Percentiles rank a stretch among this genome's conserved stretches.
Conservation (phyloP, 2,113 vertebrate species). For the Prochilodus magdalenae region DNA sequence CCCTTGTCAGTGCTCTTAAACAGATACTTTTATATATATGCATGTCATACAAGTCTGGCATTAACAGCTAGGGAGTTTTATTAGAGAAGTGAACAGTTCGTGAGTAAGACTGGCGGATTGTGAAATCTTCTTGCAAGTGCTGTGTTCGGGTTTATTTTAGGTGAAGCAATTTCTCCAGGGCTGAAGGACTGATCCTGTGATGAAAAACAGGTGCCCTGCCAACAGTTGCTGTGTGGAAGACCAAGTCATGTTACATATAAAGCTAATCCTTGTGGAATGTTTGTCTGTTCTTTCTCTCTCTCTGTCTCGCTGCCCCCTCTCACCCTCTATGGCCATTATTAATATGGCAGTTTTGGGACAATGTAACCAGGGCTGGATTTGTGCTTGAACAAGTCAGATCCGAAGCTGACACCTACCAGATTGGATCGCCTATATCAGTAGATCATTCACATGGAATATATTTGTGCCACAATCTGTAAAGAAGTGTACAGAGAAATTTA, state of each 20-base stretch:
- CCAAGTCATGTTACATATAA: conserved; percentile 44
- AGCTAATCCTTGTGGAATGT: conserved; percentile 42
- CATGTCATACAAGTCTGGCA: not conserved
- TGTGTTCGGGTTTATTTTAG: not conserved
- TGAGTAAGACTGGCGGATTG: not conserved
- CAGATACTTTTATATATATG: not conserved
- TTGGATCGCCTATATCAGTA: no score
- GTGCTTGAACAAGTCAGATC: no score
- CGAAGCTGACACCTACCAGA: no score
- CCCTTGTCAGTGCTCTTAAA: not conserved
- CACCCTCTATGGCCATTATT: not conserved
- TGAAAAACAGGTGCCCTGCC: conserved; percentile 10
- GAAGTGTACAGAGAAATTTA: no score
- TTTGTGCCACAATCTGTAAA: no score
- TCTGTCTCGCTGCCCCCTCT: not conserved
- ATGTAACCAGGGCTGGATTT: no score
- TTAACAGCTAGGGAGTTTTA: not conserved
- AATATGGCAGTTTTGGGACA: no score
- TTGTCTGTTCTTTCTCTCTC: conserved; percentile 5
- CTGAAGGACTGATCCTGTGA: not conserved
- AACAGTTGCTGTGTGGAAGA: not conserved
- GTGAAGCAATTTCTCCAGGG: not conserved
- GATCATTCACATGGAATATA: no score
- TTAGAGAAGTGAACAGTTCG: not conserved
- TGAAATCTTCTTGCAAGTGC: not conserved